phyloP scores from a whole-genome alignment of 2,113 vertebrate species.

The Tachycineta bicolor region DNA sequence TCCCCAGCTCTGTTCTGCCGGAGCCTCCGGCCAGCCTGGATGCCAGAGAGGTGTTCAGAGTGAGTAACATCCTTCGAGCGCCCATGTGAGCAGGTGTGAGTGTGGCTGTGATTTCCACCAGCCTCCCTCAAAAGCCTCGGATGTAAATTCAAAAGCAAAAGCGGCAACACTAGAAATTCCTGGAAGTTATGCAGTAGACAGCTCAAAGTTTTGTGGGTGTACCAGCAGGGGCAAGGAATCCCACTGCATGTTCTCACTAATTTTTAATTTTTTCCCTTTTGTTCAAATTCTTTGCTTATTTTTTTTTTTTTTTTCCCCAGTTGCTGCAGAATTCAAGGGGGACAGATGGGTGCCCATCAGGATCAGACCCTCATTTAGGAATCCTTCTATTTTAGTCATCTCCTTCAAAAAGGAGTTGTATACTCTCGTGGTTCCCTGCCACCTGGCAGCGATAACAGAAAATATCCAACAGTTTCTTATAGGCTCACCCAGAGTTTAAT shows the following conservation, averaged over 20 bases:
- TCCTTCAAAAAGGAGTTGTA: conserved; percentile 4
- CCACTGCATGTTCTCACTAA: neutral
- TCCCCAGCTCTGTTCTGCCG: rapidly evolving
- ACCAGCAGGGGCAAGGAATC: neutral
- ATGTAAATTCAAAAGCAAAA: neutral
- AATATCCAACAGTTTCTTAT: conserved; percentile 42
- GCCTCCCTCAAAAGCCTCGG: neutral
- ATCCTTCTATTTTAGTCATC: conserved; percentile 42
- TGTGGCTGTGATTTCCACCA: rapidly evolving
- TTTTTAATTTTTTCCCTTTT: neutral
- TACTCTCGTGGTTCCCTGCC: conserved; percentile 20
- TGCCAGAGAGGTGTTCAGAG: neutral
- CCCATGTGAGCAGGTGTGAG: neutral
- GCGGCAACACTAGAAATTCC: neutral
- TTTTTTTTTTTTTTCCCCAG: too few relatives aligned
- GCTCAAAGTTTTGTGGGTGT: neutral
- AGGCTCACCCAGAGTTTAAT: conserved; percentile 56
- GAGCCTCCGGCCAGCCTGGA: neutral
- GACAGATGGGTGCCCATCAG: neutral
- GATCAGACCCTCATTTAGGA: conserved; percentile 29
- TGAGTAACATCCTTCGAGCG: neutral
- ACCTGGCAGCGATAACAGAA: conserved; percentile 56
- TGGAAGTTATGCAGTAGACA: neutral
- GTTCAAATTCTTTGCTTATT: neutral
- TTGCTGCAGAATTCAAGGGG: neutral